These are phyloP conservation scores for Polyergus mexicanus DNA, from an alignment of 1,140 invertebrate genomes.

Conservation along the genomic window DNA sequence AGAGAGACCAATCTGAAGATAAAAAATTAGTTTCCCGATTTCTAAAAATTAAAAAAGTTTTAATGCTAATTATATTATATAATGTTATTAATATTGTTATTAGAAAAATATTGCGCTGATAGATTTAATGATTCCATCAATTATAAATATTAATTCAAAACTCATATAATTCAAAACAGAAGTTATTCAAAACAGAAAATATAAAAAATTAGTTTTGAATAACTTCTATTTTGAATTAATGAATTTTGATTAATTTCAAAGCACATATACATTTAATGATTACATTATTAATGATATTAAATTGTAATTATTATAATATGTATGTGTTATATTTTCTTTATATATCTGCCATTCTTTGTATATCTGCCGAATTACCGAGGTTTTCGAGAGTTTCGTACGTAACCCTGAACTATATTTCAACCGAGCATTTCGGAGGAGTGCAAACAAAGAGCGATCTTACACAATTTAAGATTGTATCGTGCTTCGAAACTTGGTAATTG, in stretches of 20 bases:
- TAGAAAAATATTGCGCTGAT: neutral
- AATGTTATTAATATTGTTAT: neutral
- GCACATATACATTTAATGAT: neutral
- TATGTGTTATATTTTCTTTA: neutral
- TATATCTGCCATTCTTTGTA: neutral
- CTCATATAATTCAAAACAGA: too few species aligned
- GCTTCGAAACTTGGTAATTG: constrained; percentile 55
- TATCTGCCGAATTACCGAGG: neutral
- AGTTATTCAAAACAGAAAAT: too few species aligned
- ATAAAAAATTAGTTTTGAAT: too few species aligned
- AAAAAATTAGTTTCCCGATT: too few species aligned
- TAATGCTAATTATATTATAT: neutral
- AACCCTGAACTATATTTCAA: constrained; percentile 53
- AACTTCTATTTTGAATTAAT: neutral
- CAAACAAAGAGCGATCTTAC: constrained; percentile 48
- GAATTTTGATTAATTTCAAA: neutral
- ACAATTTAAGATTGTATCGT: constrained; percentile 49
- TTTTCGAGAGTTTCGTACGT: constrained; percentile 35
- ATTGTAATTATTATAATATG: neutral
- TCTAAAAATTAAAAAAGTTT: neutral
- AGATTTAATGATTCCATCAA: neutral
- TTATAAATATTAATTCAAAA: too few species aligned
- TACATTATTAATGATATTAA: neutral
- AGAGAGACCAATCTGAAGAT: too few species aligned
- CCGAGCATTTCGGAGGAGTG: constrained; percentile 31